Base-by-base conservation (phyloP, 2,797 vertebrate genomes). In the Decapterus maruadsi region DNA sequence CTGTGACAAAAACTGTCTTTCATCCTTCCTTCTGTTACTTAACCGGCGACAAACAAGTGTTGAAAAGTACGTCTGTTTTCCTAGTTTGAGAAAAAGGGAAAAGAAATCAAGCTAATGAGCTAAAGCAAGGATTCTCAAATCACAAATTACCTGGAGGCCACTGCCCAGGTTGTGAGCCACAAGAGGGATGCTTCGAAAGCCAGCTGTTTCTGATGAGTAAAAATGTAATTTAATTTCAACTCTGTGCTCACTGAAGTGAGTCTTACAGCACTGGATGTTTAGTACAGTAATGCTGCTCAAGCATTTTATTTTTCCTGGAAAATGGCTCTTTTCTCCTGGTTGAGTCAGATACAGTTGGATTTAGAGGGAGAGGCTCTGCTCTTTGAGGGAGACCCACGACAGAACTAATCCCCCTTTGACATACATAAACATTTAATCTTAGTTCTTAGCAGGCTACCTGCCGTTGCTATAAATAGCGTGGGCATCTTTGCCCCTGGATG, bases 401-500 rank as follows among this genome's bases (percentile, higher is more conserved):
- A 51, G n/a, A 51, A 51, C 48, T 22, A 51, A 51, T 51, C 48
- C 48, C 8, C 19, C n/a, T 51, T 20, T 51, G 12, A 59, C 57
- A 40, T 8, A 6, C 16, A 48, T 48, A 48, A 19, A 48, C 45
- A 48, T 48, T 8, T 13, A 40, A 22, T 42, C 19, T 59, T 6
- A 20, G 57, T 40, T 40, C 45, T 48, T 46, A 5, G 14, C 43
- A 46, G 22, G 55, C 59, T 38, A 20, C 43, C 59, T 43, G 69
- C 80, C 75, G 80, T 65, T 53, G 56, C 75, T 70, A 71, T 73
- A 66, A 71, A 75, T 31, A 68, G 31, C 20, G 55, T 66, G 57
- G 54, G 42, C 64, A 70, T 75, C 81, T 76, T 56, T 65, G 51
- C 75, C 54, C 54, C 43, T 62, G 68, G 78, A 65, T 48, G 67